Evolutionary conservation across 2,113 vertebrate species (phyloP), one percentile per base, ranked within the genome.

Genomic region (Bufo gargarizans): DNA sequence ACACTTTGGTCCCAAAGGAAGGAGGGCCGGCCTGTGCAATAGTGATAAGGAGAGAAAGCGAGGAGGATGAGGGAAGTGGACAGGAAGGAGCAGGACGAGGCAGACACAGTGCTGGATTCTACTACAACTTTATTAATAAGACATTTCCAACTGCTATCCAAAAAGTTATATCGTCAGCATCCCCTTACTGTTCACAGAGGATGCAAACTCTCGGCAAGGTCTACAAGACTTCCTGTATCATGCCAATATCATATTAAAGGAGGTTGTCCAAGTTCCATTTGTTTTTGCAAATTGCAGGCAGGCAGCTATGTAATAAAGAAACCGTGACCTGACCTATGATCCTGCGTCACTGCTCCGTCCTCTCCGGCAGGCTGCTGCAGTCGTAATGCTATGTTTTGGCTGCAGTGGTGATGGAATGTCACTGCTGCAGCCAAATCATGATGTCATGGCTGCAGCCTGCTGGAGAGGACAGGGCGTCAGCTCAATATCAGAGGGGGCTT

Each of bases 41-140:
- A 78, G 59, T 50, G 85, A 86, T 86, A 86, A 86, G 85, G 58
- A 12, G 16, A 47, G 4, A 49, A 43, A 47, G 17, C 43, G 58
- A 45, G 59, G n/a, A 65, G 59, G 59, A 82, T 61, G 33, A 45
- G 43, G 58, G 14, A 16, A 47, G 79, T 45, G 43, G 59, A 12
- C 56, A 82, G 79, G 58, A 47, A 63, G 43, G 16, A 63, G 79
- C 16, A 47, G 59, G 56, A 49, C 45, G n/a, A 67, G 67, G 65
- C 47, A 53, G 47, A 79, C 76, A 80, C 49, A 55, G 14, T 10
- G n/a, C 50, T 5, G 63, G 61, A 78, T 63, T 67, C 10, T 82
- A 76, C 3, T 49, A 77, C 76, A 53, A 14, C 71, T 88, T 88
- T 77, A 88, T 83, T 88, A 88, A 88, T 77, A 83, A 59, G 55